Evolutionary conservation across 2,888 invertebrate genomes (phyloP).

Genomic region (Nyleta sp.): DNA sequence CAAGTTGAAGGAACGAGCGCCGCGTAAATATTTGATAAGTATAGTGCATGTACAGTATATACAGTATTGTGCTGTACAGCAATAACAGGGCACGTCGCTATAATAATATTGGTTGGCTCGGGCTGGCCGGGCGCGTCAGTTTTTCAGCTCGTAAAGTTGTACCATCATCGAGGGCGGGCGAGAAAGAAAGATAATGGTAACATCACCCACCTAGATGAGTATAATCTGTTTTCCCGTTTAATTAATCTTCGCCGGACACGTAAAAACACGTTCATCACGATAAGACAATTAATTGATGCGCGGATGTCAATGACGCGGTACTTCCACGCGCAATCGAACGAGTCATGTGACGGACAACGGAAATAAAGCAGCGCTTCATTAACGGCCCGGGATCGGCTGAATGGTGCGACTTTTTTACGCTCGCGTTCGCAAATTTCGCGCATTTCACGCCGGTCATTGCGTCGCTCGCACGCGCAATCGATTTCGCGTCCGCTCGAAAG

Average conservation of each 20-base stretch:
- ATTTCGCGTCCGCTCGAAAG: too few relatives aligned
- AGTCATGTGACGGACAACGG: too few relatives aligned
- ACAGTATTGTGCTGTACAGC: constrained; percentile 20
- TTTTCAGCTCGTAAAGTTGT: constrained; percentile 76
- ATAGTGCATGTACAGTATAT: constrained; percentile 15
- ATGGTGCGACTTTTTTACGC: too few relatives aligned
- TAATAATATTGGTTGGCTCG: constrained; percentile 57
- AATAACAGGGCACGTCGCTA: constrained; percentile 60
- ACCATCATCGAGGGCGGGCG: constrained; percentile 73
- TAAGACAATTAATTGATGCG: too few relatives aligned
- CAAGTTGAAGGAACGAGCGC: constrained; percentile 22
- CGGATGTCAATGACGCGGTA: too few relatives aligned
- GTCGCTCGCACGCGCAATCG: too few relatives aligned
- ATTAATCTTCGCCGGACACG: constrained; percentile 75
- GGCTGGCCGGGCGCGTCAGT: constrained; percentile 63
- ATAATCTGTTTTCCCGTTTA: constrained; percentile 78
- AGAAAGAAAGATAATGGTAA: constrained; percentile 59
- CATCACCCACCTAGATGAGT: constrained; percentile 69
- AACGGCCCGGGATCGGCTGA: too few relatives aligned
- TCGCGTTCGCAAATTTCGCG: too few relatives aligned
- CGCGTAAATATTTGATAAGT: constrained; percentile 58
- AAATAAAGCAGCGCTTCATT: too few relatives aligned
- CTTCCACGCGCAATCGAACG: too few relatives aligned
- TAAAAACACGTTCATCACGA: constrained; percentile 70
- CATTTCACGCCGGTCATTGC: too few relatives aligned